Percentiles rank a stretch among this genome's conserved stretches.
Evolutionary conservation across 2,113 vertebrate species (phyloP).

Genomic region (Prietella phreatophila): DNA sequence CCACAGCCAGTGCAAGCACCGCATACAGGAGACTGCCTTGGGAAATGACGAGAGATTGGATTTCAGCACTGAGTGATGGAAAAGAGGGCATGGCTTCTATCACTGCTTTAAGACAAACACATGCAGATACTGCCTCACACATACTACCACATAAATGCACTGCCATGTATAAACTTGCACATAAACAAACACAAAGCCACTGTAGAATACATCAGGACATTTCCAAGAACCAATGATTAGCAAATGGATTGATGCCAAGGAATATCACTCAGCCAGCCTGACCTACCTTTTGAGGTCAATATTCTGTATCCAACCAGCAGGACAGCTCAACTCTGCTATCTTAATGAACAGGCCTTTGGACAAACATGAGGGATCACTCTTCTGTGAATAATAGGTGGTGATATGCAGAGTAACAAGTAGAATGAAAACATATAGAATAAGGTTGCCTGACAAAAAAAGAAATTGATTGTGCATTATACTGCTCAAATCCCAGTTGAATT

Average conservation of each 20-base stretch:
- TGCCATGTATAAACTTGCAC: slow-evolving; percentile 45
- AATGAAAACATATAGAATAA: neutral
- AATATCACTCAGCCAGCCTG: slow-evolving; percentile 55
- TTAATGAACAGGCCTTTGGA: neutral
- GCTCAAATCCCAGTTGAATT: neutral
- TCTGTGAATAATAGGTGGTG: neutral
- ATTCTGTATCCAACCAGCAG: slow-evolving; percentile 26
- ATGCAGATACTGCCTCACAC: slow-evolving; percentile 52
- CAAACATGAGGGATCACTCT: neutral
- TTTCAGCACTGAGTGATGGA: slow-evolving; percentile 66
- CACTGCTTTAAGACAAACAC: slow-evolving; percentile 34
- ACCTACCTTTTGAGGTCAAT: slow-evolving; percentile 12
- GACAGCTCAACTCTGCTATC: slow-evolving; percentile 34
- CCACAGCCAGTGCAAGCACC: slow-evolving; percentile 87
- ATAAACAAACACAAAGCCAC: slow-evolving; percentile 42
- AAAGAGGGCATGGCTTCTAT: slow-evolving; percentile 19
- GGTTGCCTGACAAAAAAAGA: neutral
- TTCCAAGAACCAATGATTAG: slow-evolving; percentile 31
- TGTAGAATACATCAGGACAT: slow-evolving; percentile 39
- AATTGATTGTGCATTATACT: neutral
- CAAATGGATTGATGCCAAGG: slow-evolving; percentile 62
- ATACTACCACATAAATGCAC: slow-evolving; percentile 55
- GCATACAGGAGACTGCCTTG: slow-evolving; percentile 69
- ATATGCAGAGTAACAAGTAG: slow-evolving; percentile 9
- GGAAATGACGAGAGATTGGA: slow-evolving; percentile 76